A percentile compares a stretch with the other conserved stretches of the same genome.
Conservation (phyloP, 2,113 vertebrate genomes). For the Xiphophorus hellerii region DNA sequence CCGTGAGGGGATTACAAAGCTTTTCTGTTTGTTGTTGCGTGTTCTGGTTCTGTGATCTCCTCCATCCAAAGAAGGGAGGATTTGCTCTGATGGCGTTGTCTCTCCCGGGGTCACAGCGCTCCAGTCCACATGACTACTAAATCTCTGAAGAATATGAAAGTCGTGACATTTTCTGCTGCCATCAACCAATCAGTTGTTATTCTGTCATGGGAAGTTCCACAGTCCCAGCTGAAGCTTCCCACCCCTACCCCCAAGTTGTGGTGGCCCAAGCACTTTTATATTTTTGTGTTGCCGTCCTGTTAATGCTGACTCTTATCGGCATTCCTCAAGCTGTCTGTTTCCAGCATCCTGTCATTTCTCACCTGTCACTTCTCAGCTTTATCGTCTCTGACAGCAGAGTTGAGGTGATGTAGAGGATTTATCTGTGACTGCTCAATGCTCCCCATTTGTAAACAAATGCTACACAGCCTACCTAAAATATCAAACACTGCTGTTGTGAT, state of each 20-base stretch:
- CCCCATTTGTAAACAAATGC: conserved; percentile 8
- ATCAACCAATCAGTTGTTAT: conserved; percentile 58
- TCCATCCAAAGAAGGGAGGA: conserved; percentile 32
- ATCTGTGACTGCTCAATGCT: conserved; percentile 21
- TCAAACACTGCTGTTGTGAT: background rate
- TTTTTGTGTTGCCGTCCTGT: conserved; percentile 20
- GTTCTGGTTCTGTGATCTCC: conserved; percentile 30
- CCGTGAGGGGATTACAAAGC: conserved; percentile 2
- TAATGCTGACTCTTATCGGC: conserved; percentile 38
- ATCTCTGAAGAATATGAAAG: conserved; percentile 62
- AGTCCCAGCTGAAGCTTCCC: conserved; percentile 31
- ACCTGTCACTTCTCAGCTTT: conserved; percentile 66
- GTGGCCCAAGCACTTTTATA: conserved; percentile 14
- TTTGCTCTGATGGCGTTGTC: conserved; percentile 51
- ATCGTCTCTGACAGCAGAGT: conserved; percentile 48
- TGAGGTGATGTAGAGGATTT: conserved; percentile 19
- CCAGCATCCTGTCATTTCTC: conserved; percentile 61
- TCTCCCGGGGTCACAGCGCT: conserved; percentile 51
- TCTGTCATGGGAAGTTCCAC: conserved; percentile 61
- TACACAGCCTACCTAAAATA: no score
- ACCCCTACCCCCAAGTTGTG: conserved; percentile 21
- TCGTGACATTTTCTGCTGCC: conserved; percentile 71
- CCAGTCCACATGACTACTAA: conserved; percentile 55
- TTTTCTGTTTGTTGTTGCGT: conserved; percentile 25
- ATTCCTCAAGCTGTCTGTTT: conserved; percentile 25